Conservation (phyloP, 2,888 invertebrate genomes). For the Rhagonycha lutea region DNA sequence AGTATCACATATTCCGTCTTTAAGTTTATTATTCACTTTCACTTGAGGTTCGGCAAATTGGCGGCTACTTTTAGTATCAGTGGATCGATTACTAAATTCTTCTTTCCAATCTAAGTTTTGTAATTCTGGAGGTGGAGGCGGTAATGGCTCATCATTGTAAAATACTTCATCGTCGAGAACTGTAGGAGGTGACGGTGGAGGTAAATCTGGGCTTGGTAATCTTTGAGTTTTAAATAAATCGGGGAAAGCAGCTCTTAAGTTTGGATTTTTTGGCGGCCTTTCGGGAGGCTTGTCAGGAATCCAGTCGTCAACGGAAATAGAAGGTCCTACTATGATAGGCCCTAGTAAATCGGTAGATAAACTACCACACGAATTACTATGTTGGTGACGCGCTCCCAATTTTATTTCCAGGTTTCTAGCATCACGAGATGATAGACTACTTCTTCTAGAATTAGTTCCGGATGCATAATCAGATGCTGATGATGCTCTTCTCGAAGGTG, state of each 20-base stretch:
- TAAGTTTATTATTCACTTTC: constrained; percentile 33
- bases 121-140: constrained; percentile 66
- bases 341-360: constrained; percentile 62
- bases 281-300: constrained; percentile 77
- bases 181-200: constrained; percentile 67
- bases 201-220: constrained; percentile 64
- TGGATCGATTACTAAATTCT: constrained; percentile 44
- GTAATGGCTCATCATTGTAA: constrained; percentile 66
- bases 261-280: constrained; percentile 78
- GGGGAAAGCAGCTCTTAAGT: constrained; percentile 59
- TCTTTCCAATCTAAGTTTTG: constrained; percentile 46
- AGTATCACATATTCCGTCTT: constrained; percentile 3
- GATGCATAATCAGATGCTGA: constrained; percentile 71
- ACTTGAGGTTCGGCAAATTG: constrained; percentile 50
- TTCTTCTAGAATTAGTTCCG: constrained; percentile 53
- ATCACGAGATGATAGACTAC: constrained; percentile 50
- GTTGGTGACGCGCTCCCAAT: constrained; percentile 57
- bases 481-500: constrained; percentile 64
- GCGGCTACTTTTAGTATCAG: constrained; percentile 40
- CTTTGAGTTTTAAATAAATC: constrained; percentile 57
- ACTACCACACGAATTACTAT: constrained; percentile 65
- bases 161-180: constrained; percentile 63
- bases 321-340: constrained; percentile 65
- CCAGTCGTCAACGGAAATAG: constrained; percentile 69
- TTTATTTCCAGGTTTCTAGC: constrained; percentile 45